Percentiles rank a stretch among this genome's conserved stretches.
Evolutionary conservation across 1,140 invertebrate species (phyloP).

Genomic region (Pinna nobilis): DNA sequence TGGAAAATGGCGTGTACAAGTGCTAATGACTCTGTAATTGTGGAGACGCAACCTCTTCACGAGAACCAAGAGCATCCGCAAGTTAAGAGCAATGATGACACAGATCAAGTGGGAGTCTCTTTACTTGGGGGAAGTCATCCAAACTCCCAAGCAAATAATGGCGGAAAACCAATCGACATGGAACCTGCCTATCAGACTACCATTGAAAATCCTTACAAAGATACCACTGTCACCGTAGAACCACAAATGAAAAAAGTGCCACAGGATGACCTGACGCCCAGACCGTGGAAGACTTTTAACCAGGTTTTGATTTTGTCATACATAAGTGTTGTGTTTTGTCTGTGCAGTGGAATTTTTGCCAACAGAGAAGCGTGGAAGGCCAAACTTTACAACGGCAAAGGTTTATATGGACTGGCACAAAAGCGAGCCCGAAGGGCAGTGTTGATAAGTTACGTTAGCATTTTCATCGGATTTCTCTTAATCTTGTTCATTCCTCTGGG

Average conservation of each 20-base stretch:
- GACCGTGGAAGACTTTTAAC: slow-evolving; percentile 63
- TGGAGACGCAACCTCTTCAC: slow-evolving; percentile 21
- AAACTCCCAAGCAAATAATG: neutral
- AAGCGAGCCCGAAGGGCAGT: slow-evolving; percentile 58
- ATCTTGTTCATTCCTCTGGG: slow-evolving; percentile 30
- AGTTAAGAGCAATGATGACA: neutral
- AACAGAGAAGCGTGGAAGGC: slow-evolving; percentile 60
- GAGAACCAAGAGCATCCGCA: slow-evolving; percentile 13
- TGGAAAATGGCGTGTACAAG: neutral
- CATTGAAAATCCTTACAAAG: slow-evolving; percentile 66
- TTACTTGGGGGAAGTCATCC: slow-evolving; percentile 7
- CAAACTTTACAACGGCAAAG: slow-evolving; percentile 64
- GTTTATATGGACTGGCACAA: slow-evolving; percentile 68
- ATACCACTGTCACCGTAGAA: slow-evolving; percentile 64
- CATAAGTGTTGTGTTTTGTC: slow-evolving; percentile 57
- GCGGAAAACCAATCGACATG: slow-evolving; percentile 14
- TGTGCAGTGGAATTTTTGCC: slow-evolving; percentile 60
- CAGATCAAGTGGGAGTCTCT: slow-evolving; percentile 19
- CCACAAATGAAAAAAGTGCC: slow-evolving; percentile 60
- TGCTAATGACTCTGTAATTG: neutral
- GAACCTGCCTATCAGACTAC: slow-evolving; percentile 41
- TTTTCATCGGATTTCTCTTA: slow-evolving; percentile 54
- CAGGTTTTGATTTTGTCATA: slow-evolving; percentile 63
- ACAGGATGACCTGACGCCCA: slow-evolving; percentile 60
- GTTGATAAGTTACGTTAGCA: slow-evolving; percentile 59